Evolutionary conservation across 2,888 invertebrate species (phyloP).

Genomic region (Rhaphigaster nebulosa): DNA sequence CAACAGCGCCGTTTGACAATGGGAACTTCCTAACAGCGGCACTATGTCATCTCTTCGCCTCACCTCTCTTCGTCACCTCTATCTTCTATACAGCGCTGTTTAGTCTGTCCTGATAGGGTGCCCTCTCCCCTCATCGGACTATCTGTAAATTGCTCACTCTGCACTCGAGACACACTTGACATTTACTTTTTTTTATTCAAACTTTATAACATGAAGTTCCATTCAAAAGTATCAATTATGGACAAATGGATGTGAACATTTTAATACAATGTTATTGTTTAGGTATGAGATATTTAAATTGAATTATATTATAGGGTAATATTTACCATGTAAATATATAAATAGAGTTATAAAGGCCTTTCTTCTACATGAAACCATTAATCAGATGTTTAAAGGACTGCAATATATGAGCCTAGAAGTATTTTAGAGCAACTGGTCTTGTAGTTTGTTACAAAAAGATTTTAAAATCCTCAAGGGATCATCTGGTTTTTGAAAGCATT

Average conservation of each 20-base stretch:
- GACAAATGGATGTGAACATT: slow-evolving; percentile 51
- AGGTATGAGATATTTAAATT: slow-evolving; percentile 22
- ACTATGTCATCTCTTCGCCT: slow-evolving; percentile 51
- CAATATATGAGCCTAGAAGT: not conserved
- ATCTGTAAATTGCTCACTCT: slow-evolving; percentile 66
- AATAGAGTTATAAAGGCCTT: slow-evolving; percentile 50
- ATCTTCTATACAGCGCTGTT: slow-evolving; percentile 64
- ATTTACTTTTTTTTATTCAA: slow-evolving; percentile 60
- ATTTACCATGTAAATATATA: slow-evolving; percentile 55
- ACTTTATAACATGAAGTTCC: slow-evolving; percentile 40
- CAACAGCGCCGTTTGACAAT: slow-evolving; percentile 85
- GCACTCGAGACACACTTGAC: slow-evolving; percentile 62
- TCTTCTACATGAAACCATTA: slow-evolving; percentile 3
- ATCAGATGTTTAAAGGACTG: not conserved
- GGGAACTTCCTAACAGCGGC: slow-evolving; percentile 70
- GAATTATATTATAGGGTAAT: slow-evolving; percentile 52
- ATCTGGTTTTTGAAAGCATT: not conserved
- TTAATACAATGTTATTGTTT: slow-evolving; percentile 43
- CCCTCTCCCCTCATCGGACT: slow-evolving; percentile 62
- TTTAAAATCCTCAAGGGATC: not conserved
- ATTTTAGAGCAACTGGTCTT: not conserved
- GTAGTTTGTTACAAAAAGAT: not conserved
- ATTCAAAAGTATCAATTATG: slow-evolving; percentile 38
- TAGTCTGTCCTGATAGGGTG: slow-evolving; percentile 58
- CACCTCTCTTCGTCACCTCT: slow-evolving; percentile 59